phyloP scores from a whole-genome alignment of 2,888 invertebrate species.

The Trichogramma evanescens region DNA sequence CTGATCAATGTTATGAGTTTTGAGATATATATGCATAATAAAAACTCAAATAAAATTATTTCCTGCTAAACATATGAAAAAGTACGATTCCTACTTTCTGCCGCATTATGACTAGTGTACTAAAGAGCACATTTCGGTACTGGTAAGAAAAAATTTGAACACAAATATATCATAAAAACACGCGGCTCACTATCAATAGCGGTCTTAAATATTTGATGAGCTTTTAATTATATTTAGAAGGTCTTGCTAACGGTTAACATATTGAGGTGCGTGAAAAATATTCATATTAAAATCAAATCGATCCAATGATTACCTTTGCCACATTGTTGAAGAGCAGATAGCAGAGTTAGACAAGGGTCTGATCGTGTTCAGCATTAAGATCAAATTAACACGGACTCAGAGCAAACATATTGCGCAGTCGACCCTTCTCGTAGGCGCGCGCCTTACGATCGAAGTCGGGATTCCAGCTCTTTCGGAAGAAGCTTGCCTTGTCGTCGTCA shows the following conservation, averaged over 20 bases:
- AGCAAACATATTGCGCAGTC: constrained; percentile 10
- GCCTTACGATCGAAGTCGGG: background rate
- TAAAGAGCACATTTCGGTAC: no score
- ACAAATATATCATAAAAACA: no score
- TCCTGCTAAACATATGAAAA: no score
- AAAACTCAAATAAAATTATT: no score
- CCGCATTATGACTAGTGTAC: no score
- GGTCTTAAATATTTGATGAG: no score
- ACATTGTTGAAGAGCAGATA: background rate
- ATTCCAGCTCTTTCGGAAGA: constrained; percentile 3
- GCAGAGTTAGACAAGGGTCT: background rate
- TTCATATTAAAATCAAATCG: constrained; percentile 13
- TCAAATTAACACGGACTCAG: constrained; percentile 14
- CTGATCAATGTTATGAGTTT: background rate
- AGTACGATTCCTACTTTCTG: no score
- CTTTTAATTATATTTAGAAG: no score
- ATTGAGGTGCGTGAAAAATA: background rate
- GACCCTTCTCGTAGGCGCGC: background rate
- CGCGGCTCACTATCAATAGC: no score
- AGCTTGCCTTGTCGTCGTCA: background rate
- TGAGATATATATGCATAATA: no score
- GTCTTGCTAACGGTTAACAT: no score
- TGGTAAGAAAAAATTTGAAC: no score
- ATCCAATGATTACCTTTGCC: constrained; percentile 1
- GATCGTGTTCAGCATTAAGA: constrained; percentile 5